Base-by-base conservation (phyloP, 2,113 vertebrate genomes). In the Oxyruncus cristatus region DNA sequence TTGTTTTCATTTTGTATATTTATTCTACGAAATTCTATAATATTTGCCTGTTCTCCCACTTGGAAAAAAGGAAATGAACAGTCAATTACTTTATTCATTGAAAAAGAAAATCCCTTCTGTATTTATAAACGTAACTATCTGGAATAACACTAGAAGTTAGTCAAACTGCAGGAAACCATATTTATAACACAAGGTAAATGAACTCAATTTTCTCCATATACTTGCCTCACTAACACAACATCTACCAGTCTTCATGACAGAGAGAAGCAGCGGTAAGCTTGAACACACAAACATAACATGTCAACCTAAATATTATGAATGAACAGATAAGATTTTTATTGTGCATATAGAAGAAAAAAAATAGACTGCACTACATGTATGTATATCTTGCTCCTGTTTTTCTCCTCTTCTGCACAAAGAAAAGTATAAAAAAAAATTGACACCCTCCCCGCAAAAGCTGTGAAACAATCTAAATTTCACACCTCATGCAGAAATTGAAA, bases 221-320 rank as follows among this genome's bases (percentile, higher is more conserved):
- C 12, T 30, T 42, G 14, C 22, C 19, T 56, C 42, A 74, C 21
- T 47, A 52, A 91, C 7, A 46, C 5, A 80, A 62, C 11, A 22
- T 28, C 37, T 30, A 41, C 6, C 12, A 47, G 37, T 33, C 21
- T 63, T 53, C 0, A 0, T 49, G 71, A 76, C 19, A 68, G 13
- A 80, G 11, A 52, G 30, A 46, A 91, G 50, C 44, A 86, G 35
- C 4, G 3, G 9, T 50, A 83, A 88, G 56, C 7, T 58, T 74
- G 17, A 80, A 73, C 18, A 58, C 0, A 0, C 9, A 71, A 66
- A 55, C 18, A 58, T 23, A 35, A 33, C 8, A 8, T 20, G 17
- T n/a, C 4, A 73, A 49, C 33, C 14, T 58, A 83, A 77, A 74
- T 39, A 56, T 4, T 71, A 74, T 32, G 47, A 82, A 61, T 30